Base-by-base conservation (phyloP, 2,113 vertebrate species). In the Labeo catla region DNA sequence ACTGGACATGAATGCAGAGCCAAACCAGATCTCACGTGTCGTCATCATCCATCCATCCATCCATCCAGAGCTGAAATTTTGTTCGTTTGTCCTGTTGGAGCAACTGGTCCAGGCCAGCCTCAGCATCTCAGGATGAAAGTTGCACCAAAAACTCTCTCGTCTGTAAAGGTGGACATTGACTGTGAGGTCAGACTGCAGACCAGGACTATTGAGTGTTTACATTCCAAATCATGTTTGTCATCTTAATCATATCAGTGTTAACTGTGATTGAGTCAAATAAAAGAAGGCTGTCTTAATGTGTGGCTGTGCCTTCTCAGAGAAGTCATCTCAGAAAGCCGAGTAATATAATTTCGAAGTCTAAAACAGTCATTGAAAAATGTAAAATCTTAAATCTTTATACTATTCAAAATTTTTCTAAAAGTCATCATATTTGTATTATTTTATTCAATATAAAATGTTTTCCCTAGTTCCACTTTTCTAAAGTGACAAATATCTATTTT, bases 191-290 rank as follows among this genome's bases (percentile, higher is more conserved):
- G 39, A 43, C 54, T 21, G 19, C 80, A 68, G 23, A 81, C 50
- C n/a, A 73, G 63, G 36, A 82, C 63, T 50, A 59, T 77, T 49
- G 61, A 86, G n/a, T 85, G 23, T 19, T 87, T 87, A 84, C 72
- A 87, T 77, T 57, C 80, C 81, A 72, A 86, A 79, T 87, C 65
- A 83, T 87, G 84, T 91, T 78, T 66, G 80, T 88, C 74, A 39
- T 83, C 23, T 23, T 74, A 80, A 76, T 89, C 61, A 76, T 83
- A 65, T 59, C 89, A 84, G 87, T 89, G 84, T 87, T 89, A 85
- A 82, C 76, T 89, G 63, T 86, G 84, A 85, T 82, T 2, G 83
- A 83, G 59, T 85, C 11, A 66, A 91, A 91, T 91, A 89, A 91
- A 86, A 76, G 43, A 74, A 84, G 76, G 81, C 21, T 66, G 23